phyloP scores from a whole-genome alignment of 1,140 invertebrate genomes.

The Anoplolepis gracilipes region DNA sequence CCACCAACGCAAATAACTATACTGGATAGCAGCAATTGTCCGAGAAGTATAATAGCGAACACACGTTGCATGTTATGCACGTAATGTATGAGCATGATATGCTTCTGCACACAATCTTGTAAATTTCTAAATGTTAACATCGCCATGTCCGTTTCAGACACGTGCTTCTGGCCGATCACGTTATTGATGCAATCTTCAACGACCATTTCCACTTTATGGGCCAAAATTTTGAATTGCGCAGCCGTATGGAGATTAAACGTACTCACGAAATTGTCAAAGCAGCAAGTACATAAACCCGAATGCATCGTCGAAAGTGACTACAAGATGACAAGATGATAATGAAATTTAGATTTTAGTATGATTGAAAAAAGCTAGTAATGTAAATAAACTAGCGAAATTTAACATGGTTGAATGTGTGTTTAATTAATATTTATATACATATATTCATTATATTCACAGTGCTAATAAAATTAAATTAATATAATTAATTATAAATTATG shows the following conservation, averaged over 20 bases:
- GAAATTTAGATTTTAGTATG: not conserved
- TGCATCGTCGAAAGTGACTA: constrained; percentile 65
- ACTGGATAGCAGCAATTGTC: constrained; percentile 68
- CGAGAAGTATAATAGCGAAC: constrained; percentile 64
- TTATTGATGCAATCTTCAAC: not conserved
- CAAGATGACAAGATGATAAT: not conserved
- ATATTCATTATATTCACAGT: too few species aligned
- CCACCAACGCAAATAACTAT: constrained; percentile 71
- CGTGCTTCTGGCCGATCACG: not conserved
- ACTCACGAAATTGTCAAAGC: constrained; percentile 74
- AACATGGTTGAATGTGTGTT: not conserved
- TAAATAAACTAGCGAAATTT: not conserved
- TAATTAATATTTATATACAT: not conserved
- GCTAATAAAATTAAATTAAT: too few species aligned
- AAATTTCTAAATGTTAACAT: constrained; percentile 30
- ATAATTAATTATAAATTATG: too few species aligned
- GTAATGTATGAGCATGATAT: constrained; percentile 61
- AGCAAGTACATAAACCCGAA: constrained; percentile 66
- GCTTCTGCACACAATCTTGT: constrained; percentile 51
- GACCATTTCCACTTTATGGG: constrained; percentile 38
- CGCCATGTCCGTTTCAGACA: not conserved
- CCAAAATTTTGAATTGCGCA: constrained; percentile 73
- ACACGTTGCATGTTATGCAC: constrained; percentile 55
- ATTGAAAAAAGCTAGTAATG: not conserved
- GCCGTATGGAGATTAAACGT: constrained; percentile 66